Conservation (phyloP, 2,113 vertebrate species). For the Probosciger aterrimus region DNA sequence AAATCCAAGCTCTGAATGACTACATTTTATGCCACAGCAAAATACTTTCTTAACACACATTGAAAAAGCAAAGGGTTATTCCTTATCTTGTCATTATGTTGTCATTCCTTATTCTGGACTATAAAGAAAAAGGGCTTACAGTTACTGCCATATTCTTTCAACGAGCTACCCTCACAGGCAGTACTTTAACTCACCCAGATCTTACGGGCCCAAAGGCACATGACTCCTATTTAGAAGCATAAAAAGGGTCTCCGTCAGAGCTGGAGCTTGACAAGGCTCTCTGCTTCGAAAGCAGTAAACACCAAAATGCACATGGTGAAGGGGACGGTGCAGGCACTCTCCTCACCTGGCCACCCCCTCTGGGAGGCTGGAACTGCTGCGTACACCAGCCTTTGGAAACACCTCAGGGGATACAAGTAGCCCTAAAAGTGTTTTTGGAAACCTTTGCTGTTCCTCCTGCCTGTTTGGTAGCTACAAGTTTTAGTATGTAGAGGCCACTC, state of each 20-base stretch:
- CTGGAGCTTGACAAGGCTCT: not conserved
- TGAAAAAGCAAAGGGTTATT: not conserved
- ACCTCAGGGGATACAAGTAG: not conserved
- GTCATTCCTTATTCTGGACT: not conserved
- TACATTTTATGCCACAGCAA: not conserved
- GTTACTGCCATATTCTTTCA: not conserved
- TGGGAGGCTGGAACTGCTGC: not conserved
- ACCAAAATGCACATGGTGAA: not conserved
- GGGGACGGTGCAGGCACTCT: not conserved
- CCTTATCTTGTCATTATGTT: not conserved
- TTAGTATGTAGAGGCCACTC: not conserved
- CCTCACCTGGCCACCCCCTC: not conserved
- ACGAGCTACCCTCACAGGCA: not conserved
- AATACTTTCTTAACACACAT: not conserved
- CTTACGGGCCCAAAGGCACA: not conserved
- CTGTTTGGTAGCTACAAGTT: not conserved
- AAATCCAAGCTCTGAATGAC: not conserved
- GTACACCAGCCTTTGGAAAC: not conserved
- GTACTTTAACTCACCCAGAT: not conserved
- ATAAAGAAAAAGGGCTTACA: not conserved
- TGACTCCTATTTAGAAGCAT: not conserved
- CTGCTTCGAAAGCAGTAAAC: not conserved
- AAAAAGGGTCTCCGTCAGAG: not conserved
- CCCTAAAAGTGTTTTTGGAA: not conserved
- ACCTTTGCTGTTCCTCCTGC: not conserved